A percentile compares a stretch with the other conserved stretches of the same genome.
Conservation (phyloP, 2,113 vertebrate genomes). For the Mirza zaza region DNA sequence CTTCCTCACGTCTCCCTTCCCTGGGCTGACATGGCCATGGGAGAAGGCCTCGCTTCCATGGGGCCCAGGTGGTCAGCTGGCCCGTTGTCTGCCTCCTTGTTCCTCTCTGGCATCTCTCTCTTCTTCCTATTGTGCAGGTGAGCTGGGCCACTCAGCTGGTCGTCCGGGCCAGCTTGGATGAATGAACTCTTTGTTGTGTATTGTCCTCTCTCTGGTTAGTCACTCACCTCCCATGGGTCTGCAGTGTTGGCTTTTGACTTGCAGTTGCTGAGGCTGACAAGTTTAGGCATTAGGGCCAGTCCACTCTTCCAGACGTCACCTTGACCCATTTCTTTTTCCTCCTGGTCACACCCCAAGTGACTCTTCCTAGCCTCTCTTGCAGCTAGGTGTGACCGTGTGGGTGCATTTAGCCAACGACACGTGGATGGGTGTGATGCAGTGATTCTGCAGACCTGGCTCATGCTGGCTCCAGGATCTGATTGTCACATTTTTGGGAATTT, state of each 20-base stretch:
- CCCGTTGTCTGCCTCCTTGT: neutral
- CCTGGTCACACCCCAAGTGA: neutral
- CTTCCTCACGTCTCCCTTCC: neutral
- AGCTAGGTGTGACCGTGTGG: neutral
- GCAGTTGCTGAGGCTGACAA: neutral
- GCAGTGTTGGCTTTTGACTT: neutral
- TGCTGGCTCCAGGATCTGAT: neutral
- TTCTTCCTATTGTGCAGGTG: neutral
- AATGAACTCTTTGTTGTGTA: neutral
- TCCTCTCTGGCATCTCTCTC: neutral
- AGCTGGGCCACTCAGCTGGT: neutral
- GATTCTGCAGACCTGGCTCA: neutral
- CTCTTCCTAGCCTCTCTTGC: neutral
- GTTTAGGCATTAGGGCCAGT: neutral
- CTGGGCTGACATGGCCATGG: neutral
- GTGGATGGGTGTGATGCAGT: neutral
- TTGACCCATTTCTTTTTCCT: neutral
- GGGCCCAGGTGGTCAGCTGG: neutral
- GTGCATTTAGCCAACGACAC: neutral
- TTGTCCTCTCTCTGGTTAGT: neutral
- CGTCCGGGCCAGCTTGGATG: too few species aligned
- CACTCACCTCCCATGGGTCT: neutral
- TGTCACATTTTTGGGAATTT: neutral
- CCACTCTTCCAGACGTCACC: neutral
- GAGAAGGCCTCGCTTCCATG: neutral